phyloP scores from a whole-genome alignment of 2,797 vertebrate genomes.

The Anolis apletophallus region DNA sequence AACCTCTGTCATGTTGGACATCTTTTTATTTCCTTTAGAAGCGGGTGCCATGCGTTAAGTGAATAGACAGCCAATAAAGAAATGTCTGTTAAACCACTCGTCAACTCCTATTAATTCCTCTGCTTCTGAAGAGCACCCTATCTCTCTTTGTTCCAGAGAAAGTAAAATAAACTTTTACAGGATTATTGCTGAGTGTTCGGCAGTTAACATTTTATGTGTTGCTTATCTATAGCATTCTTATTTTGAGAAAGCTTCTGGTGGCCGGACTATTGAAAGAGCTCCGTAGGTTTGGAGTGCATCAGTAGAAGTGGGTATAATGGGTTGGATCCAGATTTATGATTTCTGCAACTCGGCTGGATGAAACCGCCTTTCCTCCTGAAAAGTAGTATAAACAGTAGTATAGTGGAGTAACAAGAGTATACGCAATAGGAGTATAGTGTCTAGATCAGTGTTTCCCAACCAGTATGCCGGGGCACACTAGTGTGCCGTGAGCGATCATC shows the following conservation, averaged over 20 bases:
- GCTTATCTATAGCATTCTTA: background rate
- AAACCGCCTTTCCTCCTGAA: background rate
- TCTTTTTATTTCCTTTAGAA: background rate
- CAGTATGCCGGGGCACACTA: too few species aligned
- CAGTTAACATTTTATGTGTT: background rate
- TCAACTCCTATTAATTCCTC: background rate
- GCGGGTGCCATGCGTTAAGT: background rate
- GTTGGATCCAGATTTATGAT: background rate
- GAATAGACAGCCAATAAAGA: conserved; percentile 1
- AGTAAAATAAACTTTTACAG: background rate
- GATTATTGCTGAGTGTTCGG: background rate
- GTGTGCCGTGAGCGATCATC: too few species aligned
- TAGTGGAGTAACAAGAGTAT: background rate
- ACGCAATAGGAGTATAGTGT: too few species aligned
- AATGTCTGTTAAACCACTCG: background rate
- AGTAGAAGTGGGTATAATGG: background rate
- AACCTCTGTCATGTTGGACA: background rate
- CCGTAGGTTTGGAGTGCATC: background rate
- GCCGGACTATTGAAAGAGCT: background rate
- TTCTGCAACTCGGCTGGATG: background rate
- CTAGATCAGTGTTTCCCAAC: too few species aligned
- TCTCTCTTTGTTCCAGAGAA: background rate
- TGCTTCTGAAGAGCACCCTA: background rate
- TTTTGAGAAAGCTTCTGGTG: background rate
- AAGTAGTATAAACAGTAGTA: background rate